Base-by-base conservation (phyloP, 2,113 vertebrate genomes). In the Heterotis niloticus region DNA sequence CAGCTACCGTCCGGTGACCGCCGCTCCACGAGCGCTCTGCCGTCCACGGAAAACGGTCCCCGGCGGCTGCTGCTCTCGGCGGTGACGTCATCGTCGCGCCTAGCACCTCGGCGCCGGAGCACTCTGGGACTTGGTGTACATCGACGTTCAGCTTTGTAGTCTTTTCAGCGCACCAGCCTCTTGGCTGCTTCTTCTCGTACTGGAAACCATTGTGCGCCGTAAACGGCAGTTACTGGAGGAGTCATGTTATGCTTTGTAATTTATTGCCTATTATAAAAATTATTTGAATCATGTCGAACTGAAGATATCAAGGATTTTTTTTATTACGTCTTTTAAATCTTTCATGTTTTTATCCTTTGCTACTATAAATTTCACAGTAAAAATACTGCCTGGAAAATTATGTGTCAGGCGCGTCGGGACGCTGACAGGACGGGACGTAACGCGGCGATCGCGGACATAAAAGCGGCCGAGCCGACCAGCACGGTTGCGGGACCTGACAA, bases 41-140 rank as follows among this genome's bases (percentile, higher is more conserved):
- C 67, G 64, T 70, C 67, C 14, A 67, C 77, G 70, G 14, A 80
- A 23, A 78, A 65, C 75, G 81, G 56, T 34, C 71, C 81, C n/a
- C 82, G 78, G 73, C 26, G 29, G 10, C 77, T 54, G 75, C 77
- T 68, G 62, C 70, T 60, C 23, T 84, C 82, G n/a, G n/a, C n/a
- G n/a, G 85, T 81, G 82, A 64, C 34, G 24, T 70, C 60, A 60
- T 71, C 34, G 12, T 0, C 5, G 12, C 67, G 24, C 52, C 13
- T 60, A 29, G 24, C 10, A 13, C 13, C 26, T 62, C 16, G 10
- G 0, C 11, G n/a, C 13, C 24, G 14, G 12, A 26, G 86, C 74
- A 85, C 85, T 83, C 11, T 88, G 88, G 87, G 88, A 83, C 20
- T 66, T 87, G 82, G 29, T 85, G 84, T 87, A 68, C 54, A 62